Evolutionary conservation across 2,113 vertebrate species (phyloP), one percentile per base, ranked within the genome.

Genomic region (Sinocyclocheilus rhinocerous): DNA sequence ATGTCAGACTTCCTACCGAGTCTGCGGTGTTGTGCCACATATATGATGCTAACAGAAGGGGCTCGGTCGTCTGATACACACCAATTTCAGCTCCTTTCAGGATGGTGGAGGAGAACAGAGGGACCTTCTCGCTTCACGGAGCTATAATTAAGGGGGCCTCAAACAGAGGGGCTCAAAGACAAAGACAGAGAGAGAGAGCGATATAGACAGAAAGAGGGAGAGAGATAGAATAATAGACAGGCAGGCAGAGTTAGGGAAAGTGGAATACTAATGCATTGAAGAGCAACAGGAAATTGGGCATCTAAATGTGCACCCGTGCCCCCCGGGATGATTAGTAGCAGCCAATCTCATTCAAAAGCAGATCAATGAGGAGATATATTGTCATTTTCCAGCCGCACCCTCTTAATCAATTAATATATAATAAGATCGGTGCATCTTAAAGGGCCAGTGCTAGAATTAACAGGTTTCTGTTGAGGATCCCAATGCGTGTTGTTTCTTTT

Each of bases 401-500:
- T 92, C 88, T 89, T 91, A 94, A 95, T 95, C 93, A 95, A 95
- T 95, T 91, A 93, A 95, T 94, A 93, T 91, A 95, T 95, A 94
- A 92, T 90, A 91, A 90, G 92, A 95, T 92, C 80, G 81, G 55
- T 79, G 89, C 42, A 88, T 87, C 90, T 94, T 92, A 92, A 92
- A 94, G 91, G 90, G 89, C 87, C 90, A 36, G 77, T 78, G 61
- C 88, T 86, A 76, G 84, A 50, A 83, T 91, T 88, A 89, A 55
- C 87, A 79, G 73, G 12, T 77, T 79, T 89, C 61, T 76, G 78
- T 78, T 55, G 59, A 12, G n/a, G 48, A 65, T 45, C 39, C 52
- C 36, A 18, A 20, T 57, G n/a, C 6, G 18, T 73, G 67, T 55
- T 45, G 7, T 76, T 65, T 57, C 13, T 18, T 13, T 45, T 63